Base-by-base conservation (phyloP, 92 coral and sea anemone genomes). In the Porites divaricata region DNA sequence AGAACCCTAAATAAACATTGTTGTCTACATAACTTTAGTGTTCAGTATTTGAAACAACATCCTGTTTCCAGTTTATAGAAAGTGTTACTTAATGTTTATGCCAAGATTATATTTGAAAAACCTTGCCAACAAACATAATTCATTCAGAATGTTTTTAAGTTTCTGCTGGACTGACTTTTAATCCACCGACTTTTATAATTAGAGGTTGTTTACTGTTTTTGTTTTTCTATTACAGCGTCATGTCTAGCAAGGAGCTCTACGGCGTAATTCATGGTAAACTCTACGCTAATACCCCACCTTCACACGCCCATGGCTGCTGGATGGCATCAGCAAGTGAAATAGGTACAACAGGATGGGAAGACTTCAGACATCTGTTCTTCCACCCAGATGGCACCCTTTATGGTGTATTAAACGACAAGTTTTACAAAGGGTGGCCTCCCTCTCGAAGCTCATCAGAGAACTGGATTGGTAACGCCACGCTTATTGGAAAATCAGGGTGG, bases 11-110 rank as follows among this genome's bases (percentile, higher is more conserved):
- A 77, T 19, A 15, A 45, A 17, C 92, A 85, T 57, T 70, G 76
- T 89, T 83, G 76, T 61, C 50, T 89, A 74, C 54, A 84, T n/a
- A 75, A 77, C 73, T 86, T 83, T 64, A 89, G 91, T 48, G 75
- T 81, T 24, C 67, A 52, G 45, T 75, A 80, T 73, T 62, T 89
- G 54, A 68, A 79, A 79, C 45, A 73, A 25, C 89, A 84, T 52
- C 92, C 92, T 76, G 92, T 79, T 0, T 53, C 41, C 41, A 35
- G 4, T 35, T 35, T 35, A 35, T 35, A 35, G 41, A 6, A 35
- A 35, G 41, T 35, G 6, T 35, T 35, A 28, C 41, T 28, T 28
- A 35, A 35, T 35, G 41, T 35, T 0, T 6, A 35, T 35, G 0
- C 5, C 6, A 35, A 35, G 41, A 35, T 28, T 28, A 28, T 28